Conservation (phyloP, 2,888 invertebrate genomes). For the Papilio demoleus region DNA sequence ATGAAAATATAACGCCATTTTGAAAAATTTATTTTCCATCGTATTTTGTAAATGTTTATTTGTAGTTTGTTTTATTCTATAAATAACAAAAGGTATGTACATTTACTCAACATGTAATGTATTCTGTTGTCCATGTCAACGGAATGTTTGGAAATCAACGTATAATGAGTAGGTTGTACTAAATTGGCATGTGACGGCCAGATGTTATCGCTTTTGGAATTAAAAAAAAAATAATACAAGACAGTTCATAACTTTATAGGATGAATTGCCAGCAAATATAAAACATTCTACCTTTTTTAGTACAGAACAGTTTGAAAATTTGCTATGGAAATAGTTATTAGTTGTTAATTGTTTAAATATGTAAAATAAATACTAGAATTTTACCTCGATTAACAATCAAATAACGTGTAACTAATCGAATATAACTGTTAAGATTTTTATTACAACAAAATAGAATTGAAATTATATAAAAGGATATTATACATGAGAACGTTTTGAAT, state of each 20-base stretch:
- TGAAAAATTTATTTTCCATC: too few relatives aligned
- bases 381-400: neutral
- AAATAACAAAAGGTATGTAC: neutral
- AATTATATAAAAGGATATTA: constrained; percentile 1
- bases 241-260: too few relatives aligned
- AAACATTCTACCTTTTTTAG: too few relatives aligned
- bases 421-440: neutral
- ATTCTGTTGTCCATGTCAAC: neutral
- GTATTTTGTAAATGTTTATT: too few relatives aligned
- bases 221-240: neutral
- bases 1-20: too few relatives aligned
- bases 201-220: neutral
- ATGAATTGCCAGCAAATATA: too few relatives aligned
- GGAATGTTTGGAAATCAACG: constrained; percentile 4
- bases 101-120: neutral
- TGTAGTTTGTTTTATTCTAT: neutral
- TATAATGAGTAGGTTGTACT: constrained; percentile 8
- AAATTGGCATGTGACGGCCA: neutral
- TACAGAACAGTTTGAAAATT: too few relatives aligned
- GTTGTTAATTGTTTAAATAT: neutral
- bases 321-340: too few relatives aligned
- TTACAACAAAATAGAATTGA: neutral
- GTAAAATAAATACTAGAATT: neutral
- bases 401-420: neutral
- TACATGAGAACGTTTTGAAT: too few relatives aligned